These are phyloP conservation scores for Globodera rostochiensis DNA, from an alignment of 1,140 invertebrate species.

Conservation along the genomic window DNA sequence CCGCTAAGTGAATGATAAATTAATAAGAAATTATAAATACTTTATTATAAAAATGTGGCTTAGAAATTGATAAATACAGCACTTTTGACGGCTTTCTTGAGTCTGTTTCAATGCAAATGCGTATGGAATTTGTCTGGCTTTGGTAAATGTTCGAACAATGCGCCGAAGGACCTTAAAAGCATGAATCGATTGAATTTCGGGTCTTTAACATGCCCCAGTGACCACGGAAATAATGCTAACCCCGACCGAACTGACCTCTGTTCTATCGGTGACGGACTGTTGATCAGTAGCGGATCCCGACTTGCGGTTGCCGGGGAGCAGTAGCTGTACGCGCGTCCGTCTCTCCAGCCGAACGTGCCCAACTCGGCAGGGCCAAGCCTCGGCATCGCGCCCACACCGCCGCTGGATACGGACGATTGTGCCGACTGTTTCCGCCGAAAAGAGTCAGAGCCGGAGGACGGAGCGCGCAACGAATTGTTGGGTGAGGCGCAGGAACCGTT, in stretches of 20 bases:
- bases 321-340: conserved; percentile 46
- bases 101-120: conserved; percentile 1
- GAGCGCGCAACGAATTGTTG: not conserved
- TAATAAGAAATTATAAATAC: too few species aligned
- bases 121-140: not conserved
- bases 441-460: not conserved
- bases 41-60: too few species aligned
- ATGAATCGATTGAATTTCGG: too few species aligned
- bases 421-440: conserved; percentile 15
- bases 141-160: not conserved
- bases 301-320: conserved; percentile 25
- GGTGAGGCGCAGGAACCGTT: not conserved
- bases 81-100: too few species aligned
- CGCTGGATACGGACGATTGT: conserved; percentile 9
- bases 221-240: too few species aligned
- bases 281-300: too few species aligned
- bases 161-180: not conserved
- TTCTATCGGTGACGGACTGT: too few species aligned
- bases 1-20: too few species aligned
- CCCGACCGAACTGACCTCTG: too few species aligned
- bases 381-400: not conserved
- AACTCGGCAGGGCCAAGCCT: not conserved
- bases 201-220: too few species aligned
- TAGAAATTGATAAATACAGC: too few species aligned
- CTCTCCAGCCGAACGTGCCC: conserved; percentile 43